phyloP scores from a whole-genome alignment of 2,797 vertebrate species.

The Myotis vivesi region DNA sequence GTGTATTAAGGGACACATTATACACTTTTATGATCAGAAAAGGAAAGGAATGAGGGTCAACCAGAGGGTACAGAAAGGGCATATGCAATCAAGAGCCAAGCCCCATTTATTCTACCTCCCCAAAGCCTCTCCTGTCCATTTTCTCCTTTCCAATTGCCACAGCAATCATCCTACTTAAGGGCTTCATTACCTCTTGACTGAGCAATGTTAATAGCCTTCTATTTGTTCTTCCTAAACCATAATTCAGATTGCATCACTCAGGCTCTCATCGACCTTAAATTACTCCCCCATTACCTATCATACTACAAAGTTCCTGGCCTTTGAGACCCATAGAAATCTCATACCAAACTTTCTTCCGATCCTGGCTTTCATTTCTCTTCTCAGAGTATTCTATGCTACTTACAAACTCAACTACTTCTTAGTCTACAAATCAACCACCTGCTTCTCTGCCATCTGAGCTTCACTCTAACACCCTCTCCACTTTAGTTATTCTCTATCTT shows the following conservation, averaged over 20 bases:
- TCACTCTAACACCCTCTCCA: background rate
- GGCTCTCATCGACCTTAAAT: slow-evolving; percentile 46
- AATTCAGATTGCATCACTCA: slow-evolving; percentile 12
- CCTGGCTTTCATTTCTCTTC: slow-evolving; percentile 35
- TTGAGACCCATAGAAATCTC: slow-evolving; percentile 13
- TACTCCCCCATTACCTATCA: slow-evolving; percentile 40
- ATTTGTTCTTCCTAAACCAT: slow-evolving; percentile 43
- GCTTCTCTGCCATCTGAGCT: background rate
- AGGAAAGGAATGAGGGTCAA: background rate
- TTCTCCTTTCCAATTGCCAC: slow-evolving; percentile 24
- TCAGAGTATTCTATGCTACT: background rate
- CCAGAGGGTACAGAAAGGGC: slow-evolving; percentile 23
- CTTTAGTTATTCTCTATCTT: background rate
- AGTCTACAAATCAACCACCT: slow-evolving; percentile 15
- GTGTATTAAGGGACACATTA: slow-evolving; percentile 39
- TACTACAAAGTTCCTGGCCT: slow-evolving; percentile 26
- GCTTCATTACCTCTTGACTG: slow-evolving; percentile 49
- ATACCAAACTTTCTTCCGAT: background rate
- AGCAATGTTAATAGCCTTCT: slow-evolving; percentile 21
- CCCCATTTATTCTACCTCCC: slow-evolving; percentile 9
- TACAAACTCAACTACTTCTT: background rate
- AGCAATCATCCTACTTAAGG: background rate
- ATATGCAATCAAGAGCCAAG: background rate
- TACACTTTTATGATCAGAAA: slow-evolving; percentile 26
- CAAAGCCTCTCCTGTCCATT: slow-evolving; percentile 12